These are phyloP conservation scores for Coenobita brevimanus DNA, from an alignment of 1,140 invertebrate species.

Conservation along the genomic window DNA sequence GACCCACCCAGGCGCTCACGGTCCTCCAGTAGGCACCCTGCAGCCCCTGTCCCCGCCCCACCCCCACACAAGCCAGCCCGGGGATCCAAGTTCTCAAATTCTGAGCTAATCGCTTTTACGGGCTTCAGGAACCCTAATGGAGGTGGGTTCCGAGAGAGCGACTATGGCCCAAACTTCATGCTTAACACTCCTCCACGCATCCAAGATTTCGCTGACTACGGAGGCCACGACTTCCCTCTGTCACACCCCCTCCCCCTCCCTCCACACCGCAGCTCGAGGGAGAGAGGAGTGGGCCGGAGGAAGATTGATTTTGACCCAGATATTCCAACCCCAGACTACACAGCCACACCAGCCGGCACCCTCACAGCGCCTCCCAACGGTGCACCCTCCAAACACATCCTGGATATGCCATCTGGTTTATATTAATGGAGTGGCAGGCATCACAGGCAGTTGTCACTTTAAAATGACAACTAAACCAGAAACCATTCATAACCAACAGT, in stretches of 20 bases:
- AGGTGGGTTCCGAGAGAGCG: constrained; percentile 62
- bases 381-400: constrained; percentile 59
- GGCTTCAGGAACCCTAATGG: constrained; percentile 68
- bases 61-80: constrained; percentile 32
- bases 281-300: constrained; percentile 25
- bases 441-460: too few species aligned
- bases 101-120: constrained; percentile 65
- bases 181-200: constrained; percentile 61
- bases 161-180: constrained; percentile 69
- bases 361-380: constrained; percentile 32
- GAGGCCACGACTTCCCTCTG: constrained; percentile 51
- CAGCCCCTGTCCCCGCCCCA: neutral
- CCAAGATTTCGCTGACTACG: constrained; percentile 62
- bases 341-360: constrained; percentile 60
- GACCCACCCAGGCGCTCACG: constrained; percentile 27
- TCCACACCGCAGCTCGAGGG: constrained; percentile 16
- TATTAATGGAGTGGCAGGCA: constrained; percentile 48
- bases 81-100: constrained; percentile 38
- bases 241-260: neutral
- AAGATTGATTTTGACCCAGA: constrained; percentile 66
- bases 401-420: constrained; percentile 69
- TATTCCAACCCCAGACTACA: constrained; percentile 69
- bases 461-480: too few species aligned
- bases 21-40: neutral
- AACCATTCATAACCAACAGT: too few species aligned